Conservation (phyloP, 2,797 vertebrate genomes). For the Tapirus indicus region DNA sequence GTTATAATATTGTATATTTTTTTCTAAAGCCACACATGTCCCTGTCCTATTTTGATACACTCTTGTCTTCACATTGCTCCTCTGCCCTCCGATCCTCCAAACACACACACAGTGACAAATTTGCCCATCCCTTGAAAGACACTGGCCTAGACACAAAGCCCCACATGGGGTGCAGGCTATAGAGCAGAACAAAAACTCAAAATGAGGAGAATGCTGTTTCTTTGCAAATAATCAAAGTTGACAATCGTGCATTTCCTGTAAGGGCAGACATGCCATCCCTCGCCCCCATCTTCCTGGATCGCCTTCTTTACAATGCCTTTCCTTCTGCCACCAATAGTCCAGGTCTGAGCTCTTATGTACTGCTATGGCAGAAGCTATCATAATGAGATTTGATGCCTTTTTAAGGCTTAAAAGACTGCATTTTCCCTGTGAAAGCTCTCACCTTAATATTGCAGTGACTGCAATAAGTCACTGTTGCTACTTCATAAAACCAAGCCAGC, state of each 20-base stretch:
- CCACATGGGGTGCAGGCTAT: background rate
- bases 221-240: background rate
- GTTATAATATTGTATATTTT: background rate
- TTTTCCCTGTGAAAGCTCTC: background rate
- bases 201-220: background rate
- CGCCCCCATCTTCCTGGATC: background rate
- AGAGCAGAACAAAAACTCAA: background rate
- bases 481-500: background rate
- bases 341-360: background rate
- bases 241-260: background rate
- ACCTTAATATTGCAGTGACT: constrained; percentile 8
- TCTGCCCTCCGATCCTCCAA: background rate
- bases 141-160: background rate
- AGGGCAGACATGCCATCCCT: background rate
- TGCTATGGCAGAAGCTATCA: background rate
- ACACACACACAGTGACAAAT: background rate
- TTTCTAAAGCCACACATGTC: background rate
- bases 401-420: background rate
- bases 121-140: background rate
- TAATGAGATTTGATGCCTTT: constrained; percentile 35
- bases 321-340: constrained; percentile 1
- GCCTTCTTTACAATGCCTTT: background rate
- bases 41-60: background rate
- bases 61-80: background rate
- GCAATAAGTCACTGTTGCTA: background rate